These are phyloP conservation scores for Thamnaconus septentrionalis DNA, from an alignment of 2,113 vertebrate species.

Conservation along the genomic window DNA sequence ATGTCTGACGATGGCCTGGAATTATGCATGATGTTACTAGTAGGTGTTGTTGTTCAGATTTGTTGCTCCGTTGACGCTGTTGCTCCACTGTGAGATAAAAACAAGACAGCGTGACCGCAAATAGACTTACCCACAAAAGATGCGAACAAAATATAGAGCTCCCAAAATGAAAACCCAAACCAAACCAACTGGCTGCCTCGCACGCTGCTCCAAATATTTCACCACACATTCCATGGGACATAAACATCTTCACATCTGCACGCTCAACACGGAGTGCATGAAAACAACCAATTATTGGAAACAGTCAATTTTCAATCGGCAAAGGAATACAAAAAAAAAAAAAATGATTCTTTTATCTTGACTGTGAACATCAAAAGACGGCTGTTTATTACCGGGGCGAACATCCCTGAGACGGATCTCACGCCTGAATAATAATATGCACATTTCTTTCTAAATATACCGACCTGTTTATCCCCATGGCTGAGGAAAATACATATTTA, in stretches of 20 bases:
- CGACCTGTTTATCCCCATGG: conserved; percentile 61
- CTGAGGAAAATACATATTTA: conserved; percentile 66
- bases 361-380: conserved; percentile 58
- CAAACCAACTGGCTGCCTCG: no score
- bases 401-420: conserved; percentile 49
- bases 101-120: no score
- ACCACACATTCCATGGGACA: background rate
- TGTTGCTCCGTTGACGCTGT: no score
- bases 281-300: conserved; percentile 23
- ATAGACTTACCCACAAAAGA: no score
- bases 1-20: no score
- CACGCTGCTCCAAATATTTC: background rate
- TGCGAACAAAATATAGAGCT: no score
- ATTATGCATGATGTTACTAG: no score
- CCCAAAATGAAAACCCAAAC: no score
- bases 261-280: background rate
- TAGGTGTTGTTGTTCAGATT: no score
- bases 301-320: conserved; percentile 26
- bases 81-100: no score
- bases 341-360: conserved; percentile 52
- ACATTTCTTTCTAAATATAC: conserved; percentile 58
- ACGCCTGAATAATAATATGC: conserved; percentile 55
- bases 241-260: conserved; percentile 5
- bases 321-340: conserved; percentile 5
- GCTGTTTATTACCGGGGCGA: conserved; percentile 32